Evolutionary conservation across 2,888 invertebrate genomes (phyloP), one percentile per base, ranked within the genome.

Genomic region (Drosophila macrospina): DNA sequence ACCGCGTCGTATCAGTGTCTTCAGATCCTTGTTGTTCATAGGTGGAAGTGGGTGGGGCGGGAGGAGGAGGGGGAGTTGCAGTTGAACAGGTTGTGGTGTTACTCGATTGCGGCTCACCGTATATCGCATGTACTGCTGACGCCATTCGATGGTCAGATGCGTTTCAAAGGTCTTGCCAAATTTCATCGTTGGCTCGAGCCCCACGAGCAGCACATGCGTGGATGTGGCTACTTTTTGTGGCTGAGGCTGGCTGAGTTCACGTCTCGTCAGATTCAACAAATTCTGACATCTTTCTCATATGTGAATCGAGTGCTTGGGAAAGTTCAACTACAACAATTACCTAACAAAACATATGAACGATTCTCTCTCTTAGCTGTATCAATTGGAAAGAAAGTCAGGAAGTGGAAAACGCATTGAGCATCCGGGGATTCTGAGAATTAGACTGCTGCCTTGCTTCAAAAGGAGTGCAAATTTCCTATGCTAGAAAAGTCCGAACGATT

Each of bases 141-240:
- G 95, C 99, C 99, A 99, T 94, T 99, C 99, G n/a, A 99, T 98
- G 73, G 99, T 99, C 86, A 99, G 97, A 91, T 99, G 99, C 55
- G 98, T 97, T 72, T 97, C 95, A 70, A 99, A 93, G 93, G 98
- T 99, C 92, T 99, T 98, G 0, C 98, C 97, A 93, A 99, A 99
- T 94, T 99, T 99, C 99, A 99, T 99, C 54, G 57, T 69, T 45
- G 65, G 54, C 77, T 34, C 32, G 30, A 34, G 41, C 65, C 55
- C 57, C 55, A 51, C 56, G 44, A 54, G 59, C 69, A 44, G 48
- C 69, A 51, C 65, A 51, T 59, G 37, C 61, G 55, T 65, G 51
- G 41, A 41, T 24, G 20, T 24, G 24, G 20, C 41, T 41, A 44
- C 42, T 20, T 13, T 30, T 32, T 32, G 41, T 20, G 34, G 55